Base-by-base conservation (phyloP, 2,888 invertebrate genomes). In the Hanleya hanleyi region DNA sequence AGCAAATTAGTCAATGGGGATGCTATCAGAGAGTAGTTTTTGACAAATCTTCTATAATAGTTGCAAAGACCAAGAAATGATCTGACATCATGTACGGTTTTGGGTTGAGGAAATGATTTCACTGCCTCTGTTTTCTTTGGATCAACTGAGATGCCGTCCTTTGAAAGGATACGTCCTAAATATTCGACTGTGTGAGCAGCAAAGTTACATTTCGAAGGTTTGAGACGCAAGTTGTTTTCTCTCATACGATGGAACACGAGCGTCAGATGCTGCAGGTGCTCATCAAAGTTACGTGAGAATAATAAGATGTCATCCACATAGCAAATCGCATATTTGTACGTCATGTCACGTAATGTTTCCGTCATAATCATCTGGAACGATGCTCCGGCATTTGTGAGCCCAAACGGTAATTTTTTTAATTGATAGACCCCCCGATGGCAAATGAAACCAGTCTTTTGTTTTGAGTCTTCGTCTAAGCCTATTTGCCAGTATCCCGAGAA, bases 1-100 rank as follows among this genome's bases (percentile, higher is more conserved):
- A 71, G 29, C 3, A 71, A 29, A 4, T 49, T 1, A 29, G 5
- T 6, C 32, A 71, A 50, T 26, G 71, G 71, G 1, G 36, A 86
- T 32, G 67, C 50, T 33, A 74, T 74, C 9, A 74, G 32, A 9
- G 72, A 29, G 35, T 37, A 73, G 37, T 47, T 29, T 12, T 33
- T 18, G n/a, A n/a, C n/a, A n/a, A n/a, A n/a, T n/a, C n/a, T n/a
- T n/a, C n/a, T n/a, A n/a, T n/a, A n/a, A n/a, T n/a, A n/a, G n/a
- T n/a, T n/a, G n/a, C n/a, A n/a, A n/a, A n/a, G n/a, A n/a, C n/a
- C n/a, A n/a, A n/a, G n/a, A n/a, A n/a, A n/a, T n/a, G n/a, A n/a
- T n/a, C n/a, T n/a, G n/a, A n/a, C n/a, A n/a, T n/a, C 9, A 12
- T 49, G n/a, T 1, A 4, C 4, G 35, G 7, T 35, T 5, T 4